Base-by-base conservation (phyloP, 2,888 invertebrate species). In the Parasteatoda lunata region DNA sequence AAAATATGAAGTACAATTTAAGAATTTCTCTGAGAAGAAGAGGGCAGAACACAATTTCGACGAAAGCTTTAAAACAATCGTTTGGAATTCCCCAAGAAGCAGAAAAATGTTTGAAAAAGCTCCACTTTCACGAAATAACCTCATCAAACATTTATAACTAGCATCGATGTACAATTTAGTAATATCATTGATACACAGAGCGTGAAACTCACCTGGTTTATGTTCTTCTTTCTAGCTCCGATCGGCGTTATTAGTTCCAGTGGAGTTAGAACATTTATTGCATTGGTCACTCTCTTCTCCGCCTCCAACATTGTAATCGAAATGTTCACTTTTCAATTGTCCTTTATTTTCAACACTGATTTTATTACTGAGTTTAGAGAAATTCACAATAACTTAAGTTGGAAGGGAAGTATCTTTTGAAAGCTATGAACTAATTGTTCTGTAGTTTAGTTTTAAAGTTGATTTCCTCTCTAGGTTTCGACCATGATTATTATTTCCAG, bases 231-330 rank as follows among this genome's bases (percentile, higher is more conserved):
- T 48, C 72, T 71, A 15, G 54, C 72, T 1, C 48, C 86, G 8
- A 87, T 47, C 45, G 86, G 86, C 5, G 81, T 87, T 52, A 87
- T 82, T 64, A 82, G 76, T 68, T 87, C 86, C 72, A 87, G 72
- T 5, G 86, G 86, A n/a, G 86, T 82, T 6, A 87, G 77, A 15
- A 87, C 70, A 69, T 77, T 87, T 52, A 87, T 82, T 71, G 82
- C 77, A 51, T 70, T 82, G 47, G 59, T 69, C 13, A 78, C 82
- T 48, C 52, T 69, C 71, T 86, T 86, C 9, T 86, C 85, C 15
- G 54, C 49, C 54, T 80, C 79, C 9, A 86, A 30, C 85, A 86
- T 86, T 71, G 15, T 71, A 52, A 64, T 51, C 49, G 69, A 54
- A 66, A 11, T 30, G 30, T 30, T 30, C 30, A 30, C 30, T 30